Evolutionary conservation across 1,140 invertebrate species (phyloP).

Genomic region (Mizuhopecten yessoensis): DNA sequence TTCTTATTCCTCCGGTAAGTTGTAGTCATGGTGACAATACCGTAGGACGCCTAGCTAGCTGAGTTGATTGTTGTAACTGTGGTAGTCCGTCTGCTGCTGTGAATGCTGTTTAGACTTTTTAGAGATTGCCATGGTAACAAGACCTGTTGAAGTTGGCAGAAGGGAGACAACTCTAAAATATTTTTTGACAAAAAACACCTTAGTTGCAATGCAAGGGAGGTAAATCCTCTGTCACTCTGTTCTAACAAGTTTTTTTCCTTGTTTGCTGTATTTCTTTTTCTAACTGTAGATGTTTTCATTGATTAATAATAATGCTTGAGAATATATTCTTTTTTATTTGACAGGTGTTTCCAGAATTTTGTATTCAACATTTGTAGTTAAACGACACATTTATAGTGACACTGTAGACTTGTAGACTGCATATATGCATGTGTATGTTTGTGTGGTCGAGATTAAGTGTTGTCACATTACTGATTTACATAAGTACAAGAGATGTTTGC

Average conservation of each 20-base stretch:
- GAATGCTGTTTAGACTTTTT: slow-evolving; percentile 3
- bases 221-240: slow-evolving; percentile 29
- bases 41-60: slow-evolving; percentile 19
- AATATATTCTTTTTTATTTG: background rate
- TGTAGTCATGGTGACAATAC: background rate
- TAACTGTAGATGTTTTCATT: background rate
- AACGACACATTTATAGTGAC: too few species aligned
- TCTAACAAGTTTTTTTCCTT: slow-evolving; percentile 22
- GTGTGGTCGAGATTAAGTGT: background rate
- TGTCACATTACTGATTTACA: background rate
- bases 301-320: background rate
- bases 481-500: background rate
- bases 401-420: background rate
- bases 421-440: background rate
- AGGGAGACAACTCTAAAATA: slow-evolving; percentile 8
- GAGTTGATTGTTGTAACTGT: slow-evolving; percentile 22
- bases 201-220: slow-evolving; percentile 28
- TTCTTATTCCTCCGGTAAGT: slow-evolving; percentile 71
- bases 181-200: background rate
- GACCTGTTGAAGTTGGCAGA: background rate
- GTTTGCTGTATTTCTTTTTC: background rate
- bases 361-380: background rate
- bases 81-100: slow-evolving; percentile 21
- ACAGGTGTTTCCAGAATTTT: background rate
- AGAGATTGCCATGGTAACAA: slow-evolving; percentile 22